These are phyloP conservation scores for Serilophus lunatus DNA, from an alignment of 2,113 vertebrate species.

Conservation along the genomic window DNA sequence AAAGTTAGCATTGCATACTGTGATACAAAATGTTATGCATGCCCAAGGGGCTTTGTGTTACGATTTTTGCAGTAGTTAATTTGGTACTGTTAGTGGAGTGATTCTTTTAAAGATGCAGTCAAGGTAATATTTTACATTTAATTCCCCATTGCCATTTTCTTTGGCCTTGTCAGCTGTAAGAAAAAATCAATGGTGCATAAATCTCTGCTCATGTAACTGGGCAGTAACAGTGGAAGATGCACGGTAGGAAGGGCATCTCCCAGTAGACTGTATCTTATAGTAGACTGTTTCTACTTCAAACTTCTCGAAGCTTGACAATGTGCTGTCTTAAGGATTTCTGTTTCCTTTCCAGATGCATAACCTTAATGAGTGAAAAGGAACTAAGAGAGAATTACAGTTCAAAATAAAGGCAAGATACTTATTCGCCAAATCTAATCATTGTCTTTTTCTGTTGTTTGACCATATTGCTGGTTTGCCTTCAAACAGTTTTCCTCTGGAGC, in stretches of 20 bases:
- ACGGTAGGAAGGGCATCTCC: neutral
- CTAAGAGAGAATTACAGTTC: neutral
- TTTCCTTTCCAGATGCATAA: neutral
- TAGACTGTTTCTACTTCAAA: neutral
- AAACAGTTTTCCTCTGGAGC: neutral
- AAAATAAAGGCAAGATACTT: neutral
- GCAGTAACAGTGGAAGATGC: neutral
- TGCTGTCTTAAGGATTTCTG: neutral
- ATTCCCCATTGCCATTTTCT: neutral
- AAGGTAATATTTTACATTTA: conserved; percentile 36
- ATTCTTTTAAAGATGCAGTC: conserved; percentile 13
- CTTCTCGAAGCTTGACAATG: neutral
- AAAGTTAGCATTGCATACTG: neutral
- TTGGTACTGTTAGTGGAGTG: neutral
- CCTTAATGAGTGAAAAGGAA: neutral
- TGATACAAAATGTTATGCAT: neutral
- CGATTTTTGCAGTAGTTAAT: conserved; percentile 26
- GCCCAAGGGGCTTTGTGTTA: neutral
- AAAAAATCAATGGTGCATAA: conserved; percentile 21
- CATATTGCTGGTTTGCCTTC: neutral
- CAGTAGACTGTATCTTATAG: too few species aligned
- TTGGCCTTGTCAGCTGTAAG: conserved; percentile 13
- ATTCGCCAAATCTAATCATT: neutral
- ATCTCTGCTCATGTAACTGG: neutral
- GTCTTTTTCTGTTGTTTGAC: neutral